Evolutionary conservation across 2,888 invertebrate genomes (phyloP).

Genomic region (Cordilura impudica): DNA sequence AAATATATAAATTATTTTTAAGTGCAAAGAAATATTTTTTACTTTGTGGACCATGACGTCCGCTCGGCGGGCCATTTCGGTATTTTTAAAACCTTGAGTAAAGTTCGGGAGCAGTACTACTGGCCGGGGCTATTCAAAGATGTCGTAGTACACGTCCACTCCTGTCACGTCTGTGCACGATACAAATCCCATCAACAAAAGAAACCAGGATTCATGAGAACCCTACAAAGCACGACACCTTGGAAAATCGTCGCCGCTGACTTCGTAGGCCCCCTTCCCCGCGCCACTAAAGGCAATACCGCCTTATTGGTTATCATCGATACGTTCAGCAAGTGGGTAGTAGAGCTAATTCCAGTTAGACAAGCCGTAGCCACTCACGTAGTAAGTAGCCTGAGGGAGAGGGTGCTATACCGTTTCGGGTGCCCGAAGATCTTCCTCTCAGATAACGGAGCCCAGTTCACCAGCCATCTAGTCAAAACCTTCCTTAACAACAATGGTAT

Average conservation of each 20-base stretch:
- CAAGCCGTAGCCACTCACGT: background rate
- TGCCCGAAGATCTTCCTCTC: background rate
- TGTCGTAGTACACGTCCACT: no score
- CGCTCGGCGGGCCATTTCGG: no score
- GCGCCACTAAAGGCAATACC: background rate
- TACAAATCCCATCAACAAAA: no score
- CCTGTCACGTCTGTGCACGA: no score
- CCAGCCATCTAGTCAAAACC: background rate
- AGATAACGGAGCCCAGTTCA: constrained; percentile 22
- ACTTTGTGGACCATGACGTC: no score
- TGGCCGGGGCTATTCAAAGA: no score
- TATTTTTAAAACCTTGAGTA: no score
- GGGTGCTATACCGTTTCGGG: constrained; percentile 9
- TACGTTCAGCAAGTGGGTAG: constrained; percentile 21
- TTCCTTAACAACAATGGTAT: background rate
- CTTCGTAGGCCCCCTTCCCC: constrained; percentile 3
- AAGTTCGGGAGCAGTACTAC: no score
- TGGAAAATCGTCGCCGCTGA: background rate
- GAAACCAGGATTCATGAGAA: no score
- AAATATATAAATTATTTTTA: no score
- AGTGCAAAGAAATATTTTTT: no score
- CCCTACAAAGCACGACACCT: no score
- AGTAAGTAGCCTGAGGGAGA: background rate
- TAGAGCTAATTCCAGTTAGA: background rate
- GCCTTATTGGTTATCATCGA: background rate